Evolutionary conservation across 2,888 invertebrate species (phyloP), one percentile per base, ranked within the genome.

Genomic region (Ectropis crepuscularia): DNA sequence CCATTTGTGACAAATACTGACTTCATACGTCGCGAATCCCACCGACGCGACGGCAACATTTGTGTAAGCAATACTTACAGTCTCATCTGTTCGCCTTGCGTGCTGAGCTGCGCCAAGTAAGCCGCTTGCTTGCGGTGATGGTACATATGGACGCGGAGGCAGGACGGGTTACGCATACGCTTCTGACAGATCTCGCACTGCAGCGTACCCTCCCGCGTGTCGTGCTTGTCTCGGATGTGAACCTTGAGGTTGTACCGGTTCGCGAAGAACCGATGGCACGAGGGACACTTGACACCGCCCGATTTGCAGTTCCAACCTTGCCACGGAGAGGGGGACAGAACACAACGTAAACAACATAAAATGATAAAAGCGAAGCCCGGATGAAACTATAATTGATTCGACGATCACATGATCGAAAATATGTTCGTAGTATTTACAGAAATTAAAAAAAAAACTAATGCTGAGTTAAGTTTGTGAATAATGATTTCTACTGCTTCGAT

Each of bases 131-230:
- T 95, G 71, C 95, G 93, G 65, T 95, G 95, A 70, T 95, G 94
- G 81, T 95, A 95, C 94, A 95, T 93, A 68, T 95, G 95, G 2
- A 95, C 95, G 67, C 95, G 89, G 55, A 95, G 84, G 71, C 95
- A 95, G 39, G 94, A 94, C 54, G 93, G 94, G 76, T 95, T 95
- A 65, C 95, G 87, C 94, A 95, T 95, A 7, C 93, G 90, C 78
- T 96, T 96, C 74, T 95, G 95, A 80, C 96, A 96, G 61, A 95
- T 93, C 71, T 94, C 94, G 83, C 96, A 96, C 75, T 95, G 95
- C 61, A 96, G 89, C 67, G 94, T 94, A 36, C 94, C 95, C 76
- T 95, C 94, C 70, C 94, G 93, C 8, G 94, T 94, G 76, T 95
- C 95, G 80, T 96, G 96, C 78, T 95, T 95, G 84, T 96, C 96